Base-by-base conservation (phyloP, 2,888 invertebrate genomes). In the Rutpela maculata region DNA sequence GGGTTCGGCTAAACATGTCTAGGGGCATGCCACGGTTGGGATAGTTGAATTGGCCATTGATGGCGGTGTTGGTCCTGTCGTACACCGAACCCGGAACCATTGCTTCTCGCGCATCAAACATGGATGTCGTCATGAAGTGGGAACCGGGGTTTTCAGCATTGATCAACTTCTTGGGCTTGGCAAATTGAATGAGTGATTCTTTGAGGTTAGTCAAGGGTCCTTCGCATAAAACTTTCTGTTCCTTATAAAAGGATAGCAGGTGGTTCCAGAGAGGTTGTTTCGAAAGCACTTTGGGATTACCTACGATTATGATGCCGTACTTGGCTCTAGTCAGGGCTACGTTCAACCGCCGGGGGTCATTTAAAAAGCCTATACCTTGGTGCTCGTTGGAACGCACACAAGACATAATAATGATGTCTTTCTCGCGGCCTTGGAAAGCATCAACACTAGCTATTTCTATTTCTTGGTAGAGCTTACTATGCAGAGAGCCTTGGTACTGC, bases 371-470 rank as follows among this genome's bases (percentile, higher is more conserved):
- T 85, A 99, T 99, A 11, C 86, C 99, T 89, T 99, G 99, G 87
- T 99, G 97, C 88, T 99, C 99, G 88, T 99, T 99, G 7, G 99
- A 81, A 70, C 99, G 93, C 1, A 99, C 99, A 90, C 99, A 99
- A 0, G 99, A 99, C 95, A 99, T 97, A 72, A 99, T 98, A 83
- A 99, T 99, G 76, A 99, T 96, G 88, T 99, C 99, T 88, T 99
- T 99, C 88, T 99, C 99, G 67, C 99, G 92, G 0, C 99, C 99
- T 90, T 99, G 99, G 90, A 99, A 99, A 0, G 99, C 99, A 90
- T 99, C 99, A 3, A 99, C 99, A 90, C 98, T 99, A 10, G 99
- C 99, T 0, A 99, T 99, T 91, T 99, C 99, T 74, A 99, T 98
- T 88, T 99, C 99, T 91, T 98, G 96, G 89, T 99, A 99, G 0